Percentiles rank a stretch among this genome's conserved stretches.
Conservation (phyloP, 2,113 vertebrate genomes). For the Melanotaenia duboulayi region DNA sequence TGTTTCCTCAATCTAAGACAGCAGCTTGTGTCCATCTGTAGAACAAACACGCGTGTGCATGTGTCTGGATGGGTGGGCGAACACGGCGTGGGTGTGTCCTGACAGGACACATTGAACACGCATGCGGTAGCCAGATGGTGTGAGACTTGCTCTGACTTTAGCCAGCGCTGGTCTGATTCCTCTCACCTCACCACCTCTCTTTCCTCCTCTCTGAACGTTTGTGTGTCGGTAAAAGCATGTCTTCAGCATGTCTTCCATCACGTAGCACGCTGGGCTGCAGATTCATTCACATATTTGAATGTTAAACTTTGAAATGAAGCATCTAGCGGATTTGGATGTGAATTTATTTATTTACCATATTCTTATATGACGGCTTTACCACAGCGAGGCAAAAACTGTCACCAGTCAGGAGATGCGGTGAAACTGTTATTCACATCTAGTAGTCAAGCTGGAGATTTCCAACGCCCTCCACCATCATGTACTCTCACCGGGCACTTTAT, state of each 20-base stretch:
- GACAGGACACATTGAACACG: slow-evolving; percentile 29
- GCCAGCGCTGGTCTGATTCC: slow-evolving; percentile 40
- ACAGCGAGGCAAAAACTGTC: no score
- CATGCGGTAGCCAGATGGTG: slow-evolving; percentile 73
- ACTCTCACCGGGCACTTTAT: no score
- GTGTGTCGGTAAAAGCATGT: background rate
- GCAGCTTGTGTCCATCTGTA: slow-evolving; percentile 18
- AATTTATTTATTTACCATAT: background rate
- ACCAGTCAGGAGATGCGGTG: no score
- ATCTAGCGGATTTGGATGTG: no score
- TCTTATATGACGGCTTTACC: no score
- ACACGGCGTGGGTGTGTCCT: slow-evolving; percentile 31
- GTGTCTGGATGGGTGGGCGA: background rate
- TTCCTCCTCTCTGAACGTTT: background rate
- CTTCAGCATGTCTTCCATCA: no score
- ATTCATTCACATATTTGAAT: background rate
- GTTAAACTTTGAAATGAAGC: background rate
- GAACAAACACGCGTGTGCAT: background rate
- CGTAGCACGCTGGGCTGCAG: no score
- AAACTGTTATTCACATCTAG: no score
- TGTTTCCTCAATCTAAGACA: background rate
- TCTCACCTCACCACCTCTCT: background rate
- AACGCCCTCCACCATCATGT: no score
- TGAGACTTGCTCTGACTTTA: slow-evolving; percentile 50
- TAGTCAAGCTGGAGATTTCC: no score